These are phyloP conservation scores for Styela plicata DNA, from an alignment of 23 tunicate genomes.

Conservation along the genomic window DNA sequence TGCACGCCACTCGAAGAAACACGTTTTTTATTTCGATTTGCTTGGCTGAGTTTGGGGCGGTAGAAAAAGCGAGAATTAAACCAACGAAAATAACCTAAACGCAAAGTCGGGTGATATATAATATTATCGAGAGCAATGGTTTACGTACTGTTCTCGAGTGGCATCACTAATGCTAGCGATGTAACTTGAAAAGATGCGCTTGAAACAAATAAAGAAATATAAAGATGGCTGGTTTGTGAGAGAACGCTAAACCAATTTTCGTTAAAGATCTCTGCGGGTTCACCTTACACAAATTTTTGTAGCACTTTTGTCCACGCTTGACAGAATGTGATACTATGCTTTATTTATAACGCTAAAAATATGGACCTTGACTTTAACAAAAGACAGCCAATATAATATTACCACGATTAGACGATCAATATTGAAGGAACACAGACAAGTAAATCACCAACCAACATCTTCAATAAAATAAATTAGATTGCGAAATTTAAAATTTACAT, in stretches of 20 bases:
- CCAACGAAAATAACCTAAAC: not conserved
- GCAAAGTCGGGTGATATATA: not conserved
- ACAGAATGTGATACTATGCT: no score
- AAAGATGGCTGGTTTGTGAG: not conserved
- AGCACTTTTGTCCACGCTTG: no score
- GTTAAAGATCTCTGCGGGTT: not conserved
- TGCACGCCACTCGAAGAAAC: not conserved
- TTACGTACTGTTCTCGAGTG: not conserved
- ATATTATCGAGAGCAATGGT: not conserved
- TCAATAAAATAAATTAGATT: no score
- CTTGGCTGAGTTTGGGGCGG: constrained; percentile 13
- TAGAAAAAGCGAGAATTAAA: constrained; percentile 4
- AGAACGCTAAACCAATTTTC: not conserved
- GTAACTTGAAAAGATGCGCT: not conserved
- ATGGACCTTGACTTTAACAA: no score
- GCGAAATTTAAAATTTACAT: no score
- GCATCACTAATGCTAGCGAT: not conserved
- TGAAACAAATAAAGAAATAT: not conserved
- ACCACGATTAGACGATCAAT: no score
- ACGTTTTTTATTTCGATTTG: constrained; percentile 9
- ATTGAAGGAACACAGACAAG: no score
- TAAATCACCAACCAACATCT: no score
- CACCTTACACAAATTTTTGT: not conserved
- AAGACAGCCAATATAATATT: no score
- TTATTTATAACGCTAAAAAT: no score